A percentile compares a stretch with the other conserved stretches of the same genome.
phyloP scores from a whole-genome alignment of 2,888 invertebrate species.

The Nematopogon swammerdamellus region DNA sequence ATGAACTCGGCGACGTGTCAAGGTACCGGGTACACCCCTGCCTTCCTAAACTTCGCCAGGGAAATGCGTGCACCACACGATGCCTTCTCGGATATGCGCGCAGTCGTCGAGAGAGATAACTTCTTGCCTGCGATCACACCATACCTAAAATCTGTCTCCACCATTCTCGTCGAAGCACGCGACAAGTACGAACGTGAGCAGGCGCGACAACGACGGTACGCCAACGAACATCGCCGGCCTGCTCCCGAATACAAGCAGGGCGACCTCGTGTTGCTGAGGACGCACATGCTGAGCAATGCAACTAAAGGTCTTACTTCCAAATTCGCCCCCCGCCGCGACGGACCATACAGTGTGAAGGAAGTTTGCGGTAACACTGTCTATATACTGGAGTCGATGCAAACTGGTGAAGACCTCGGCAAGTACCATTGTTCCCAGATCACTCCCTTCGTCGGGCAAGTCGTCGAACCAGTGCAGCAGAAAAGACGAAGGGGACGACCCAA shows the following conservation, averaged over 20 bases:
- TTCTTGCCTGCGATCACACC: conserved; percentile 10
- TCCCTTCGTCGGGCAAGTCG: background rate
- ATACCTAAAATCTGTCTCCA: background rate
- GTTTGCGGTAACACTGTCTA: background rate
- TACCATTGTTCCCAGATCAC: conserved; percentile 5
- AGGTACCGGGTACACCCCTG: conserved; percentile 7
- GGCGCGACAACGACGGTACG: background rate
- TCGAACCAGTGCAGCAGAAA: background rate
- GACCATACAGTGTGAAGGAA: background rate
- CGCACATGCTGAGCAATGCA: background rate
- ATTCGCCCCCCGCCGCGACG: conserved; percentile 3
- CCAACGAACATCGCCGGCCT: background rate
- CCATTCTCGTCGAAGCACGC: background rate
- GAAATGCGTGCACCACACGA: conserved; percentile 10
- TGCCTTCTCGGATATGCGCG: conserved; percentile 4
- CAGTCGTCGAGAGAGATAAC: background rate
- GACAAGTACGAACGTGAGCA: background rate
- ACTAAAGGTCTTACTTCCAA: conserved; percentile 1
- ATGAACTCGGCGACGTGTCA: conserved; percentile 10
- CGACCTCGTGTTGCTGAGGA: conserved; percentile 1
- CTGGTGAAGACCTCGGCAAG: background rate
- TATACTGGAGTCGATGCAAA: background rate
- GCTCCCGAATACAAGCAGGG: background rate
- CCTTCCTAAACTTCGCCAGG: conserved; percentile 11
- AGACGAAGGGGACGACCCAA: too few species aligned